Evolutionary conservation across 2,888 invertebrate genomes (phyloP).

Genomic region (Diploptera punctata): DNA sequence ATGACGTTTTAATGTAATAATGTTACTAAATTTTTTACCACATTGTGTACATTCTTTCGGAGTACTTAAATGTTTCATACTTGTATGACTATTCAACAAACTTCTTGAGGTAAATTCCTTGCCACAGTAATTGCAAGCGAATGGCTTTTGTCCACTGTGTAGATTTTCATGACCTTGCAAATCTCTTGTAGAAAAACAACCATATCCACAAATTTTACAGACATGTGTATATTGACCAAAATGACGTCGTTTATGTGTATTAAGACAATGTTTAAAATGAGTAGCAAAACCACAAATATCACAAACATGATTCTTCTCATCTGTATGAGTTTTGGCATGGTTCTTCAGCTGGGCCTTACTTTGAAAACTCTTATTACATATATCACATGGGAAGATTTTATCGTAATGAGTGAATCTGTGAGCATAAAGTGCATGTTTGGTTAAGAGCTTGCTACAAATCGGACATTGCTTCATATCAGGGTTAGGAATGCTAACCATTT

Average conservation of each 20-base stretch:
- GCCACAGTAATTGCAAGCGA: conserved; percentile 49
- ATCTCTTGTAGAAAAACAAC: conserved; percentile 12
- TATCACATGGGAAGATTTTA: conserved; percentile 35
- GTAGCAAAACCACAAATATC: conserved; percentile 41
- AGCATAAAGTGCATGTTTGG: too few species aligned
- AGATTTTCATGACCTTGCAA: conserved; percentile 25
- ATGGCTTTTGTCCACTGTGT: conserved; percentile 42
- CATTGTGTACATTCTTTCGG: neutral
- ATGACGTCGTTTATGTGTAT: conserved; percentile 40
- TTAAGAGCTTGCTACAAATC: too few species aligned
- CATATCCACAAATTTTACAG: conserved; percentile 33
- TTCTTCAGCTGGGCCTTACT: neutral
- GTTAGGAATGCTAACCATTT: too few species aligned
- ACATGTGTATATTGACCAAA: conserved; percentile 1
- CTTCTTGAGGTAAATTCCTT: conserved; percentile 49
- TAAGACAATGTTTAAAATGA: conserved; percentile 43
- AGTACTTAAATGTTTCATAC: conserved; percentile 44
- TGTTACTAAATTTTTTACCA: neutral
- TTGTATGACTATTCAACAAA: conserved; percentile 49
- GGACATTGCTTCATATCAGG: too few species aligned
- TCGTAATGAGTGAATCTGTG: too few species aligned
- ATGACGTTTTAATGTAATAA: neutral
- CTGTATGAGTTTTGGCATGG: conserved; percentile 49
- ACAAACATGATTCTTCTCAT: conserved; percentile 44
- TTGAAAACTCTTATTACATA: conserved; percentile 36